Base-by-base conservation (phyloP, 2,797 vertebrate species). In the Amblyopsis hoosieri region DNA sequence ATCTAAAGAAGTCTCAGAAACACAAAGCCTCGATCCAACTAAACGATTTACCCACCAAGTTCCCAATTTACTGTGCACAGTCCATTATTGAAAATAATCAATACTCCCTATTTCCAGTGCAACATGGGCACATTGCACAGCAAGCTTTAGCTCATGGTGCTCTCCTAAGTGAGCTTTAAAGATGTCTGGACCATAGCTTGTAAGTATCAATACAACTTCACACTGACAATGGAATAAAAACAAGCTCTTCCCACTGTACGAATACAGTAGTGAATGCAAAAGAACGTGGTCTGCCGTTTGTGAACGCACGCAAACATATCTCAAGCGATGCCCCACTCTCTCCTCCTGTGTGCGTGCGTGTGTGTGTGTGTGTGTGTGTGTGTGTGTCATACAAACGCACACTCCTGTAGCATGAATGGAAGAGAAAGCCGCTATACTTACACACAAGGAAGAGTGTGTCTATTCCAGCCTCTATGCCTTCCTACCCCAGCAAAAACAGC, bases 361-460 rank as follows among this genome's bases (percentile, higher is more conserved):
- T 33, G 33, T 33, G 33, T 33, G n/a, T n/a, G n/a, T n/a, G 5
- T 37, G 6, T 42, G 6, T 9, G 6, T 37, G 6, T 42, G 6
- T 42, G 37, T 42, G 37, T 42, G 37, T 42, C 45, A 55, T 58
- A 74, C 46, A 61, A 33, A 57, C 19, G 60, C 49, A 67, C 12
- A 12, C 45, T 70, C 54, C 19, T 31, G 62, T 29, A 69, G 54
- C 45, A 54, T 45, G 52, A 68, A 75, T 12, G 42, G 31, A 67
- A 53, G 10, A 66, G 75, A 78, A 72, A 51, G 57, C 3, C 57
- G 3, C 29, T 50, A 45, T 86, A 91, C 88, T 89, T 78, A 91
- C 67, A 58, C 85, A 78, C 56, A 53, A 76, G 17, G 55, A 42
- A 71, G 67, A 69, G 54, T 47, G 56, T 50, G 13, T 55, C 52